Base-by-base conservation (phyloP, 2,113 vertebrate genomes). In the Pterocles gutturalis region DNA sequence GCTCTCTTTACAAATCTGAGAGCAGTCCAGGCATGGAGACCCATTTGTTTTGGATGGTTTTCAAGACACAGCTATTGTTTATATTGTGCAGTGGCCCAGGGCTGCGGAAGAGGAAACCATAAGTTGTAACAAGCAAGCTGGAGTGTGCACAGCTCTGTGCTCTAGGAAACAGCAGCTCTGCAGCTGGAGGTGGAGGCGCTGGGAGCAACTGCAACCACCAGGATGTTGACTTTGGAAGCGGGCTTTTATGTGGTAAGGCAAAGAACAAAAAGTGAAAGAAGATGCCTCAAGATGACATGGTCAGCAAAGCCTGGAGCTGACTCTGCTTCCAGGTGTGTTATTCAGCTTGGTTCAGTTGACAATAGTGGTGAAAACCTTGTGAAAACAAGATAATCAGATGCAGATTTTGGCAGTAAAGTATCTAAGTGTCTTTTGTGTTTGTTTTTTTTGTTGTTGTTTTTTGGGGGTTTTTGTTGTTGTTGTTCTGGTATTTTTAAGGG, bases 21-120 rank as follows among this genome's bases (percentile, higher is more conserved):
- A 96, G 73, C 22, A 96, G 57, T 76, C 41, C 48, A 87, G 82
- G 80, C 94, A 96, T 76, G 0, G 1, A 96, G 75, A 95, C 61
- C 91, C 41, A 21, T 97, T 97, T 96, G 38, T 87, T 95, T 93
- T 93, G 78, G 89, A 95, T 26, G 28, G 34, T 93, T 91, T 97
- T 97, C 96, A 98, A 96, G 94, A 57, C 94, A 87, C 79, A 87
- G 83, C 45, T 71, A 94, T 96, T 98, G 61, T 97, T 94, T 97
- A 83, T 89, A 25, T 75, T 96, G 71, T 76, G 72, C 89, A 82
- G 54, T 76, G 62, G 78, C 84, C 83, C 89, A 92, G 69, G 78
- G 85, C 70, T 72, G 95, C 18, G 55, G 79, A 91, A 96, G 69
- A 96, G 77, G 87, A 95, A 95, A 93, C 67, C 72, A 67, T 94